A percentile compares a stretch with the other conserved stretches of the same genome.
phyloP scores from a whole-genome alignment of 2,888 invertebrate species.

The Cryptocheilus praepositus region DNA sequence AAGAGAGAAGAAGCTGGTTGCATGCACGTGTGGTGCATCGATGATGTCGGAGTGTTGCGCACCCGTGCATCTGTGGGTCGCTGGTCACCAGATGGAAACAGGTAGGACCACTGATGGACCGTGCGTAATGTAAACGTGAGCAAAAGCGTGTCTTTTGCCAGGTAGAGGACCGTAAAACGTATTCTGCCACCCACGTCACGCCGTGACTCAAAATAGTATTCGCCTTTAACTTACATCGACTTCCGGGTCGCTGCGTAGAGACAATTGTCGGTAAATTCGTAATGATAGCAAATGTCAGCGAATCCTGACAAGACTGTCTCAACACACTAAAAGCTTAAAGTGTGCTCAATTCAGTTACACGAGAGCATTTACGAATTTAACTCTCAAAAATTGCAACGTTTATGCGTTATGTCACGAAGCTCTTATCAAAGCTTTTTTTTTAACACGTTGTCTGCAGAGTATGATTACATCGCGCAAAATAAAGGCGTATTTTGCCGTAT shows the following conservation, averaged over 20 bases:
- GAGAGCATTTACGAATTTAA: too few relatives aligned
- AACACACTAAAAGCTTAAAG: too few relatives aligned
- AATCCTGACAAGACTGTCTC: too few relatives aligned
- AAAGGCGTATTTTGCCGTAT: too few relatives aligned
- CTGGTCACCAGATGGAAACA: slow-evolving; percentile 39
- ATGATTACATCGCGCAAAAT: too few relatives aligned
- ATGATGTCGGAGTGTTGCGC: slow-evolving; percentile 10
- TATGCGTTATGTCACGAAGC: too few relatives aligned
- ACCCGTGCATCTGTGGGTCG: slow-evolving; percentile 25
- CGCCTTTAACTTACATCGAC: slow-evolving; percentile 38
- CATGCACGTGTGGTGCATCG: slow-evolving; percentile 18
- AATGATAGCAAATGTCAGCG: too few relatives aligned
- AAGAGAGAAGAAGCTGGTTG: slow-evolving; percentile 28
- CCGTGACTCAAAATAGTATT: slow-evolving; percentile 22
- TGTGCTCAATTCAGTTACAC: too few relatives aligned
- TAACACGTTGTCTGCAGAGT: too few relatives aligned
- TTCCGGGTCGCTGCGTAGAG: slow-evolving; percentile 2
- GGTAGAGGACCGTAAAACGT: slow-evolving; percentile 27
- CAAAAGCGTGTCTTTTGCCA: slow-evolving; percentile 25
- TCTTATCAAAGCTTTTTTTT: too few relatives aligned
- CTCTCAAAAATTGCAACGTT: too few relatives aligned
- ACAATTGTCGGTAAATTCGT: too few relatives aligned
- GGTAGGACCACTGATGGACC: slow-evolving; percentile 42
- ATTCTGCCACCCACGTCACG: slow-evolving; percentile 21
- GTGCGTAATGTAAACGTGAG: slow-evolving; percentile 32